A percentile compares a stretch with the other conserved stretches of the same genome.
These are phyloP conservation scores for Sarcophaga peregrina DNA, from an alignment of 1,140 invertebrate genomes.

Conservation along the genomic window DNA sequence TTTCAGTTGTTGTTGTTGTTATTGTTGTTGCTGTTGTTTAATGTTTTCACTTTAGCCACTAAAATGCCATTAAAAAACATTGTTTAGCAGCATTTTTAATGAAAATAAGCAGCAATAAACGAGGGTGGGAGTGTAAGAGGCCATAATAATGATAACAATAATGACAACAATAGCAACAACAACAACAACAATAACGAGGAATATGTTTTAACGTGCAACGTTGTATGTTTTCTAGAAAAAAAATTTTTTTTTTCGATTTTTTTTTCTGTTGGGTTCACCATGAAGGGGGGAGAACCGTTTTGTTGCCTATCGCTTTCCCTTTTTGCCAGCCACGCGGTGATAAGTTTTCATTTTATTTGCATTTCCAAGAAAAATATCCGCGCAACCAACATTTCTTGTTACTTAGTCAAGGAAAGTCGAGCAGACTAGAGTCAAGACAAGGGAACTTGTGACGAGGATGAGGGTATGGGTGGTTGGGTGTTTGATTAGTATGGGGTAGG, in stretches of 20 bases:
- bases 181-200: not conserved
- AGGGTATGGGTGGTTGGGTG: not conserved
- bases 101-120: not conserved
- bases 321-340: not conserved
- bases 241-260: not conserved
- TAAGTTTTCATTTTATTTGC: constrained; percentile 20
- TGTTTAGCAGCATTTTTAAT: not conserved
- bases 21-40: not conserved
- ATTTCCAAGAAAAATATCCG: not conserved
- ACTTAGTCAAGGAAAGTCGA: too few relatives aligned
- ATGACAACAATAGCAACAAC: not conserved
- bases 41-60: constrained; percentile 14
- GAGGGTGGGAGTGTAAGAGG: not conserved
- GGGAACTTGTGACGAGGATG: not conserved
- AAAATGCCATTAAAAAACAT: constrained; percentile 9
- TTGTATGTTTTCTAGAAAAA: not conserved
- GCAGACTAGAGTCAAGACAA: too few relatives aligned
- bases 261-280: not conserved
- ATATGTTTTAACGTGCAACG: not conserved
- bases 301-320: not conserved
- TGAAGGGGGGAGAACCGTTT: not conserved
- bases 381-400: not conserved
- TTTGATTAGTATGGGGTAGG: too few relatives aligned
- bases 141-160: constrained; percentile 17
- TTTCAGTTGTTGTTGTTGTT: too few relatives aligned